These are phyloP conservation scores for Cynopterus sphinx DNA, from an alignment of 2,797 vertebrate genomes.

Conservation along the genomic window DNA sequence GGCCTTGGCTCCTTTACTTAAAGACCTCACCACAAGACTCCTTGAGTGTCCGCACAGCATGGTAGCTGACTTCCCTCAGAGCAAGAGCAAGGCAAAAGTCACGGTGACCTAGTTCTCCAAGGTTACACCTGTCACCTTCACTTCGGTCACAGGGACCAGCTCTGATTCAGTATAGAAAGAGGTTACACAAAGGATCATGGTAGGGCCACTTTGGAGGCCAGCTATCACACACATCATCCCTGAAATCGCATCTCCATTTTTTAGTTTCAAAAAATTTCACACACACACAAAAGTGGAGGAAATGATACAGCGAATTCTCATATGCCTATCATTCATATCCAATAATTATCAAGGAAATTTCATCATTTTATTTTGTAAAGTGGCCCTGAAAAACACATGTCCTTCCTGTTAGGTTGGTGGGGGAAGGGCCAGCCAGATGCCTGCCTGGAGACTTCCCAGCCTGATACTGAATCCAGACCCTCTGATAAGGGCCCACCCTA, in stretches of 20 bases:
- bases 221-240: not conserved
- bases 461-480: too few relatives aligned
- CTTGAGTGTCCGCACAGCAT: not conserved
- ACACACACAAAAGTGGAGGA: not conserved
- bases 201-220: not conserved
- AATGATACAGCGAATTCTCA: not conserved
- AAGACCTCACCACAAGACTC: not conserved
- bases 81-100: not conserved
- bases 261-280: constrained; percentile 3
- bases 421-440: too few relatives aligned
- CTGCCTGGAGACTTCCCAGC: too few relatives aligned
- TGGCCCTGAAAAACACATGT: not conserved
- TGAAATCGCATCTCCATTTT: not conserved
- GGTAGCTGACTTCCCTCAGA: not conserved
- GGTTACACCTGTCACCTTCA: not conserved
- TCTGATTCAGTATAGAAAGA: not conserved
- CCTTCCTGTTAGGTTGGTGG: not conserved
- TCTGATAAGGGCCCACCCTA: too few relatives aligned
- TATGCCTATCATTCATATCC: not conserved
- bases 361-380: not conserved
- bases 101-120: not conserved
- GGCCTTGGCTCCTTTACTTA: not conserved
- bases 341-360: not conserved
- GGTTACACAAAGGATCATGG: not conserved
- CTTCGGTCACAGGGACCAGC: not conserved